phyloP scores from a whole-genome alignment of 2,888 invertebrate species.

The Ditula angustiorana region DNA sequence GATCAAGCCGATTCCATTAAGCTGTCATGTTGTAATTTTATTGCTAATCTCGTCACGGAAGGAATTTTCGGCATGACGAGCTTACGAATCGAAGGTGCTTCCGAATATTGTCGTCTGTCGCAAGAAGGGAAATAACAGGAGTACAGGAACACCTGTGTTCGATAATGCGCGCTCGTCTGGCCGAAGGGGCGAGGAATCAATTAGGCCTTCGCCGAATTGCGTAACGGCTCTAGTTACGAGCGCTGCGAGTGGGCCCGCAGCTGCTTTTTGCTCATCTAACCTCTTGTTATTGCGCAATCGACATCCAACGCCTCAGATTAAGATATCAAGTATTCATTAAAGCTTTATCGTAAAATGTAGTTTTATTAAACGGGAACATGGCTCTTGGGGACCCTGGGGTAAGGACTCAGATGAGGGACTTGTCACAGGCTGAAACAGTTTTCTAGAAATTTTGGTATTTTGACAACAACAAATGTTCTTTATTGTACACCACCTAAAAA shows the following conservation, averaged over 20 bases:
- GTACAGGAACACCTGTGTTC: conserved; percentile 79
- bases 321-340: conserved; percentile 77
- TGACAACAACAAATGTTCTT: no score
- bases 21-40: conserved; percentile 68
- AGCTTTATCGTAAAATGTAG: conserved; percentile 39
- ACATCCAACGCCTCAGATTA: conserved; percentile 78
- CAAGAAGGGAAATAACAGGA: conserved; percentile 74
- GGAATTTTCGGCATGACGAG: conserved; percentile 76
- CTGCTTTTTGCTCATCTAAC: conserved; percentile 82
- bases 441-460: no score
- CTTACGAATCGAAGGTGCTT: conserved; percentile 61
- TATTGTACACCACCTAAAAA: no score
- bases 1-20: conserved; percentile 77
- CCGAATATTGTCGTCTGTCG: conserved; percentile 69
- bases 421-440: background rate
- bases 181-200: conserved; percentile 83
- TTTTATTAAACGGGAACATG: conserved; percentile 35
- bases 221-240: conserved; percentile 83
- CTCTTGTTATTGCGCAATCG: conserved; percentile 81
- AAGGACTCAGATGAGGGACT: background rate
- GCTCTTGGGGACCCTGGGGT: conserved; percentile 8
- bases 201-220: conserved; percentile 82
- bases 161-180: conserved; percentile 83
- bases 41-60: conserved; percentile 75
- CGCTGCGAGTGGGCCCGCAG: conserved; percentile 76